Percentiles rank a stretch among this genome's conserved stretches.
phyloP scores from a whole-genome alignment of 2,113 vertebrate genomes.

The Pedionomus torquatus region DNA sequence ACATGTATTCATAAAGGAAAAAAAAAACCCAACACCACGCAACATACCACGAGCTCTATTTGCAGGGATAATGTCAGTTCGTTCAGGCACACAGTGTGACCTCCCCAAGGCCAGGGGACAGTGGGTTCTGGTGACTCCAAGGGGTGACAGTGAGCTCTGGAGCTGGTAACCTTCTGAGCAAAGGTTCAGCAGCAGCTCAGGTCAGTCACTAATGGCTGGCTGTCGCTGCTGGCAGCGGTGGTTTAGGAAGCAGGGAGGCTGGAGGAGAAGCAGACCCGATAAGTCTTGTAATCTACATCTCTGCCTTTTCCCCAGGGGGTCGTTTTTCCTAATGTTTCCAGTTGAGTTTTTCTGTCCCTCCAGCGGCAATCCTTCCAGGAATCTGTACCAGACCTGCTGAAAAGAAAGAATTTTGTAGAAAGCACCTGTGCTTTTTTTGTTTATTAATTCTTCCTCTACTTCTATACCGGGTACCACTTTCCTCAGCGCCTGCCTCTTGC shows the following conservation, averaged over 20 bases:
- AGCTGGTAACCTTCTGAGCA: background rate
- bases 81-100: slow-evolving; percentile 16
- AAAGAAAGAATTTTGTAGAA: background rate
- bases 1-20: slow-evolving; percentile 64
- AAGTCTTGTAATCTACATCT: background rate
- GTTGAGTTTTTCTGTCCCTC: background rate
- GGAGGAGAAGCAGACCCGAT: background rate
- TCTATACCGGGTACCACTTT: background rate
- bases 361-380: background rate
- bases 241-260: background rate
- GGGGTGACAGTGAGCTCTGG: background rate
- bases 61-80: slow-evolving; percentile 4
- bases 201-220: background rate
- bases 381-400: background rate
- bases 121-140: background rate
- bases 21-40: background rate
- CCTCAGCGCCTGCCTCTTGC: background rate
- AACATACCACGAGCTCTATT: slow-evolving; percentile 6
- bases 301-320: background rate
- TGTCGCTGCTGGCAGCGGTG: background rate
- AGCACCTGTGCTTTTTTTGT: background rate
- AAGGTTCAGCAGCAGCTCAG: background rate
- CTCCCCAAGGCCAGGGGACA: background rate
- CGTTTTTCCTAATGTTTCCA: background rate
- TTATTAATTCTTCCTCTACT: background rate